Percentiles rank a stretch among this genome's conserved stretches.
phyloP scores from a whole-genome alignment of 2,113 vertebrate genomes.

The Xiphophorus hellerii region DNA sequence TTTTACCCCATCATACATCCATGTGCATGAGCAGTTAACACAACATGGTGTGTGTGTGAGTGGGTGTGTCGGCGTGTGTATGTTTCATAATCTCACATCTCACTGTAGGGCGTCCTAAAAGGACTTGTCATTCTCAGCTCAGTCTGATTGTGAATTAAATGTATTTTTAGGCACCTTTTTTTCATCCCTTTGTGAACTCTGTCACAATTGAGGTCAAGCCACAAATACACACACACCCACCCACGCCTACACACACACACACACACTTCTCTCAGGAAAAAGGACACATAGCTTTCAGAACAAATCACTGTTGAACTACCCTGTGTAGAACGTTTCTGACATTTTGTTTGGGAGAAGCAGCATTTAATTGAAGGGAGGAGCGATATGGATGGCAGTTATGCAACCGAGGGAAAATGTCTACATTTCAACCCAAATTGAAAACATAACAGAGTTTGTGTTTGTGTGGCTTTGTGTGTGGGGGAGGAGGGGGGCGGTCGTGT shows the following conservation, averaged over 20 bases:
- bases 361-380: conserved; percentile 80
- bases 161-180: conserved; percentile 76
- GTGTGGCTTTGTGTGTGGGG: conserved; percentile 36
- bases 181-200: conserved; percentile 67
- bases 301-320: conserved; percentile 76
- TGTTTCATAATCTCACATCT: conserved; percentile 65
- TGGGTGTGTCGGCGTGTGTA: conserved; percentile 31
- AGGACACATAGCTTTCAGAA: conserved; percentile 81
- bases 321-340: conserved; percentile 78
- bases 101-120: conserved; percentile 53
- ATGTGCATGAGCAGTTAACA: conserved; percentile 15
- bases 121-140: conserved; percentile 70
- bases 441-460: conserved; percentile 74
- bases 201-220: conserved; percentile 78
- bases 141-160: conserved; percentile 76
- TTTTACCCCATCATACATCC: conserved; percentile 26
- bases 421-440: conserved; percentile 79
- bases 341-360: conserved; percentile 81
- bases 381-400: conserved; percentile 74
- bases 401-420: conserved; percentile 77
- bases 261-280: conserved; percentile 58
- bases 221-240: conserved; percentile 49
- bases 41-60: not conserved
- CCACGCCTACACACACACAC: conserved; percentile 42
- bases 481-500: conserved; percentile 34